A percentile compares a stretch with the other conserved stretches of the same genome.
These are phyloP conservation scores for Patagioenas fasciata DNA, from an alignment of 2,113 vertebrate species.

Conservation along the genomic window DNA sequence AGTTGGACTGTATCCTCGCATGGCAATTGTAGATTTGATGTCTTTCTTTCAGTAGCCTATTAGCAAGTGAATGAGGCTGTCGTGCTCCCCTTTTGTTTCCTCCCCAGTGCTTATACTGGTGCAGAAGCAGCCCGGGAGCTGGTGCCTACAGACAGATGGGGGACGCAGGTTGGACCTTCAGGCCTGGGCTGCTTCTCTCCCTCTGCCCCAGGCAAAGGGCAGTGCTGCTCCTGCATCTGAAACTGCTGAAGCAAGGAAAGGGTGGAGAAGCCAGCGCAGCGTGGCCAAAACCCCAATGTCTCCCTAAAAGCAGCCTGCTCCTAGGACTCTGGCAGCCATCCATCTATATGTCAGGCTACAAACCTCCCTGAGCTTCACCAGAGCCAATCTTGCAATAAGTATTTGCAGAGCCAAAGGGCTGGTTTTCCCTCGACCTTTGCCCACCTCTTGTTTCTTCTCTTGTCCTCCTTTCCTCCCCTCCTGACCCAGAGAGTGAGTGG, in stretches of 20 bases:
- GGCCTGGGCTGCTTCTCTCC: not conserved
- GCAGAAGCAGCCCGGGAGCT: not conserved
- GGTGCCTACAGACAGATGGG: not conserved
- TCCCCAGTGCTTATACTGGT: not conserved
- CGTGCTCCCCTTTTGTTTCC: not conserved
- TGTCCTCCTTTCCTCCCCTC: not conserved
- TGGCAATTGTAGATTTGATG: not conserved
- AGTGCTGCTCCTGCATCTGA: not conserved
- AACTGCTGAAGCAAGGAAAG: not conserved
- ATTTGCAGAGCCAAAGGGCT: not conserved
- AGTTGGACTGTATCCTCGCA: not conserved
- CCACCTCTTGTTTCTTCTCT: not conserved
- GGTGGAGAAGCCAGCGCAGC: not conserved
- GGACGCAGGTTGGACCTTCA: not conserved
- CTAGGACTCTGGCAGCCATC: not conserved
- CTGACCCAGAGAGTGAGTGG: not conserved
- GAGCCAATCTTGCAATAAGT: not conserved
- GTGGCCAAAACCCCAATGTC: not conserved
- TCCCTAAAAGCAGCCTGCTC: not conserved
- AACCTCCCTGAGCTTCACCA: not conserved
- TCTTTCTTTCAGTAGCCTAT: not conserved
- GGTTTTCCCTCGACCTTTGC: not conserved
- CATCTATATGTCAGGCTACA: not conserved
- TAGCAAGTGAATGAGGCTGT: constrained; percentile 36
- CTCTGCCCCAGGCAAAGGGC: not conserved